These are phyloP conservation scores for Heliothis peltigera DNA, from an alignment of 2,888 invertebrate genomes.

Conservation along the genomic window DNA sequence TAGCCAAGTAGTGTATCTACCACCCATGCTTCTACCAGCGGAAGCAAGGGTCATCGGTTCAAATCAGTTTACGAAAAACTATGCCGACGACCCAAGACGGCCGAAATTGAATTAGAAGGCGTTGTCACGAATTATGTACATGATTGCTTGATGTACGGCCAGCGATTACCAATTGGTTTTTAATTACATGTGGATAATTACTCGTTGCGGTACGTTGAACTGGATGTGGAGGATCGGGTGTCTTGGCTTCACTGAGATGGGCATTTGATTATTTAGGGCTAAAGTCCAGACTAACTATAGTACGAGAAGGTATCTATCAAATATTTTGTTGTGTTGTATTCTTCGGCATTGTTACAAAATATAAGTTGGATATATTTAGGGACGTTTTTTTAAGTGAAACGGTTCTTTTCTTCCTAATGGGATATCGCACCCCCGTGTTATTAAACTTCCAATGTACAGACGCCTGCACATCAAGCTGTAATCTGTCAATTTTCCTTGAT, in stretches of 20 bases:
- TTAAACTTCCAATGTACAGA: not conserved
- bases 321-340: not conserved
- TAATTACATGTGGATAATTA: conserved; percentile 48
- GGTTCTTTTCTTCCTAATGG: not conserved
- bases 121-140: conserved; percentile 56
- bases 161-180: conserved; percentile 51
- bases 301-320: not conserved
- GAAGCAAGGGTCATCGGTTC: conserved; percentile 76
- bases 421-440: not conserved
- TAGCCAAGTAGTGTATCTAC: conserved; percentile 53
- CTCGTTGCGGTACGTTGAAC: conserved; percentile 34
- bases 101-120: conserved; percentile 71
- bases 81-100: conserved; percentile 65
- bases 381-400: not conserved
- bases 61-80: conserved; percentile 69
- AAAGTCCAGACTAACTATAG: not conserved
- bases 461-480: no score
- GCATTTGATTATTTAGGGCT: not conserved
- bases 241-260: not conserved
- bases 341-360: not conserved
- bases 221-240: conserved; percentile 4
- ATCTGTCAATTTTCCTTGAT: no score
- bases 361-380: not conserved
- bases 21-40: conserved; percentile 61
- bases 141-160: conserved; percentile 53